phyloP scores from a whole-genome alignment of 2,113 vertebrate genomes.

The Vidua chalybeata region DNA sequence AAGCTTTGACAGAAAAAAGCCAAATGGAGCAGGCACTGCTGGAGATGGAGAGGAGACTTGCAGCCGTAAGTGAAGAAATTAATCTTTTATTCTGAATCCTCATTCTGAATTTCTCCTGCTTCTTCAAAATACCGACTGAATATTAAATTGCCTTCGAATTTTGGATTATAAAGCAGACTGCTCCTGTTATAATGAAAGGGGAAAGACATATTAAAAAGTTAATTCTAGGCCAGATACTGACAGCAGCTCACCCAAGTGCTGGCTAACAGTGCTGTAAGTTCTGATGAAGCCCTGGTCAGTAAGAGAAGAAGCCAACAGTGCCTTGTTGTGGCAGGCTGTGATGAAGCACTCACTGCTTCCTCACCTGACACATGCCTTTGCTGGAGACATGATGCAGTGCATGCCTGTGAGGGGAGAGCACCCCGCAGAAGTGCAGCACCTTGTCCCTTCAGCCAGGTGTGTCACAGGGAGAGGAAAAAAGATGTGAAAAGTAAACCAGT shows the following conservation, averaged over 20 bases:
- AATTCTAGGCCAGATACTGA: background rate
- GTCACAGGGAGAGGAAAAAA: background rate
- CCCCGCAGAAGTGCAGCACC: rapidly evolving
- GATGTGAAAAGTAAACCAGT: background rate
- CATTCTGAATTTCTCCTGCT: background rate
- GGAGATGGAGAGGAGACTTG: constrained; percentile 67
- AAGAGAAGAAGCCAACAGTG: background rate
- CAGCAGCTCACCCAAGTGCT: background rate
- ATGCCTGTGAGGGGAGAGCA: background rate
- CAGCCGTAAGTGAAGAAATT: constrained; percentile 68
- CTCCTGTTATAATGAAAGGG: background rate
- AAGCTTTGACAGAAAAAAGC: constrained; percentile 66
- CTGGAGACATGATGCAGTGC: background rate
- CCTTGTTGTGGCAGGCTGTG: background rate
- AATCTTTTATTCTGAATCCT: background rate
- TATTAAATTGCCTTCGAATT: background rate
- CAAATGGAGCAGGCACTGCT: constrained; percentile 66
- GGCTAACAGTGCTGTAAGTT: background rate
- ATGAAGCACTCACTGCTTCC: background rate
- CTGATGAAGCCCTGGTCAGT: background rate
- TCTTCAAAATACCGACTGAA: constrained; percentile 59
- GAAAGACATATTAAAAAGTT: constrained; percentile 21
- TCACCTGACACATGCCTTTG: background rate
- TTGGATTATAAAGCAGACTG: background rate
- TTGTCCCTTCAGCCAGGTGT: background rate